Percentiles rank a stretch among this genome's conserved stretches.
phyloP scores from a whole-genome alignment of 2,888 invertebrate species.

The Carcina quercana region DNA sequence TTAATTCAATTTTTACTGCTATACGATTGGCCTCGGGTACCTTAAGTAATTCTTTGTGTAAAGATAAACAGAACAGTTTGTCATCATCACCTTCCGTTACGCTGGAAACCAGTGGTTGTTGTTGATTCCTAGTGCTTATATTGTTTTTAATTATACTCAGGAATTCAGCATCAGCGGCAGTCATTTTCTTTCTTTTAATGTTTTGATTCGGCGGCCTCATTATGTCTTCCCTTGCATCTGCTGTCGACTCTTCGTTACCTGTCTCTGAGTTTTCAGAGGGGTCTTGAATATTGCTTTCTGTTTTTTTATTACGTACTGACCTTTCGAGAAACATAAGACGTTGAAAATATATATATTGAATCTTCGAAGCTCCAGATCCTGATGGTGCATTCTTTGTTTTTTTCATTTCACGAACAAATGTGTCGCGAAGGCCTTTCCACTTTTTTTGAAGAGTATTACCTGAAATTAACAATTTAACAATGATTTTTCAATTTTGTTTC shows the following conservation, averaged over 20 bases:
- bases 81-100: constrained; percentile 8
- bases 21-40: constrained; percentile 11
- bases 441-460: constrained; percentile 1
- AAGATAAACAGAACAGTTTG: constrained; percentile 4
- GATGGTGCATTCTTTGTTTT: too few species aligned
- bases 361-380: too few species aligned
- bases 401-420: too few species aligned
- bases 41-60: constrained; percentile 6
- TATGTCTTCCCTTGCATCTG: constrained; percentile 10
- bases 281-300: too few species aligned
- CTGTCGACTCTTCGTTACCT: constrained; percentile 7
- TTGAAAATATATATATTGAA: too few species aligned
- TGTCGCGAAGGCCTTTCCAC: too few species aligned
- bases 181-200: constrained; percentile 7
- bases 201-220: constrained; percentile 10
- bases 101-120: constrained; percentile 5
- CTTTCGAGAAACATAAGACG: not conserved
- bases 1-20: constrained; percentile 14
- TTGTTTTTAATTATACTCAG: constrained; percentile 9
- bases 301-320: too few species aligned
- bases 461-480: constrained; percentile 1
- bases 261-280: constrained; percentile 5
- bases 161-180: constrained; percentile 9
- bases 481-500: constrained; percentile 7
- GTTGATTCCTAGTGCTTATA: constrained; percentile 8